Evolutionary conservation across 2,113 vertebrate genomes (phyloP).

Genomic region (Callionymus lyra): DNA sequence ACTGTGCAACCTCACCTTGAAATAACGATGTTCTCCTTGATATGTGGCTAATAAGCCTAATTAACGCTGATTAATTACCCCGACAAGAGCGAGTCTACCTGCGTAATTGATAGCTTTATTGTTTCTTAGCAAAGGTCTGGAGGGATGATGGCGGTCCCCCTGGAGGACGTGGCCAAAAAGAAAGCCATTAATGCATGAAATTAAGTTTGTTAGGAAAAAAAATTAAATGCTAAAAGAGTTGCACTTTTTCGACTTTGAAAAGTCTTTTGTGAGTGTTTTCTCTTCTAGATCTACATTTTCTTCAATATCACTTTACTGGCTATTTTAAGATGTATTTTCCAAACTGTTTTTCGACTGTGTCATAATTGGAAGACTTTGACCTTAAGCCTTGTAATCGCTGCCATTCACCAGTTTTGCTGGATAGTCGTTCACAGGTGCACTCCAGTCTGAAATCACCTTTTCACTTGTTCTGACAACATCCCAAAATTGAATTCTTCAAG

Average conservation of each 20-base stretch:
- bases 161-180: conserved; percentile 23
- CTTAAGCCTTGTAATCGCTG: conserved; percentile 14
- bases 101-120: conserved; percentile 53
- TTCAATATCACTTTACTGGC: too few species aligned
- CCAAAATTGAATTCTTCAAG: too few species aligned
- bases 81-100: conserved; percentile 37
- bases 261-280: background rate
- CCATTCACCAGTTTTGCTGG: background rate
- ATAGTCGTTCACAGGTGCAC: too few species aligned
- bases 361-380: conserved; percentile 38
- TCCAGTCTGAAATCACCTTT: too few species aligned
- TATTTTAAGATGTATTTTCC: too few species aligned
- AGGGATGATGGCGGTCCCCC: conserved; percentile 28
- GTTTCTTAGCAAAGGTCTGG: conserved; percentile 34
- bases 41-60: conserved; percentile 48
- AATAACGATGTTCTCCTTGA: conserved; percentile 36
- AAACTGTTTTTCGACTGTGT: too few species aligned
- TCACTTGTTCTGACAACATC: too few species aligned
- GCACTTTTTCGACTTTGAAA: conserved; percentile 2
- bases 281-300: too few species aligned
- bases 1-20: conserved; percentile 41
- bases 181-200: conserved; percentile 30
- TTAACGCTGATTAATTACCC: conserved; percentile 57
- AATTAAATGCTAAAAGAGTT: background rate
- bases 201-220: background rate